Evolutionary conservation across 2,888 invertebrate species (phyloP).

Genomic region (Ochropacha duplaris): DNA sequence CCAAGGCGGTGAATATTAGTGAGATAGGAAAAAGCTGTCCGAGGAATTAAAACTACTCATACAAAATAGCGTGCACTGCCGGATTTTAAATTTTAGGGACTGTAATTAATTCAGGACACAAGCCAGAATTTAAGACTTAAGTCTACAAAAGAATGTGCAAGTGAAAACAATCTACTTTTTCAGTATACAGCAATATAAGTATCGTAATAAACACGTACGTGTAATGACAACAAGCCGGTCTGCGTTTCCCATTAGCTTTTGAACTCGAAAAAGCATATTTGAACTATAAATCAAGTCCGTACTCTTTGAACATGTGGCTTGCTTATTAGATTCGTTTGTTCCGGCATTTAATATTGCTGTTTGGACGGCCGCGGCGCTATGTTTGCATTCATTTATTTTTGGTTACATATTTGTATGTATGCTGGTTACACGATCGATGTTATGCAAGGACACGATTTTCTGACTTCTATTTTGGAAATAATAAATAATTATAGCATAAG

Average conservation of each 20-base stretch:
- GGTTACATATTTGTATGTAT: neutral
- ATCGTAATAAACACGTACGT: neutral
- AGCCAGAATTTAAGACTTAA: too few species aligned
- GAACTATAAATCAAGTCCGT: neutral
- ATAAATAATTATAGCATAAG: too few species aligned
- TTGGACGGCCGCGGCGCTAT: neutral
- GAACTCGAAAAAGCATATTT: neutral
- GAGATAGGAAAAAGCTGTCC: too few species aligned
- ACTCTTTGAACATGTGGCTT: neutral
- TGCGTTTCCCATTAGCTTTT: neutral
- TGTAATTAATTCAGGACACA: too few species aligned
- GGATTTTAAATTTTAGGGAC: too few species aligned
- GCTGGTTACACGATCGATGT: neutral
- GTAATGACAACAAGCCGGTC: neutral
- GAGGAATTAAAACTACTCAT: too few species aligned
- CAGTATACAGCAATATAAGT: neutral
- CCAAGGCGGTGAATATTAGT: too few species aligned
- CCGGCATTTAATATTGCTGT: neutral
- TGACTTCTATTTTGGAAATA: too few species aligned
- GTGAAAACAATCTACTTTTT: neutral
- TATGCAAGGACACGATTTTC: neutral
- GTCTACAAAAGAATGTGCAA: neutral
- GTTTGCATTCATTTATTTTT: neutral
- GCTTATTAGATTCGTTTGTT: conserved; percentile 1
- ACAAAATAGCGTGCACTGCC: too few species aligned